Conservation (phyloP, 1,140 invertebrate genomes). For the Muscidifurax raptorellus region DNA sequence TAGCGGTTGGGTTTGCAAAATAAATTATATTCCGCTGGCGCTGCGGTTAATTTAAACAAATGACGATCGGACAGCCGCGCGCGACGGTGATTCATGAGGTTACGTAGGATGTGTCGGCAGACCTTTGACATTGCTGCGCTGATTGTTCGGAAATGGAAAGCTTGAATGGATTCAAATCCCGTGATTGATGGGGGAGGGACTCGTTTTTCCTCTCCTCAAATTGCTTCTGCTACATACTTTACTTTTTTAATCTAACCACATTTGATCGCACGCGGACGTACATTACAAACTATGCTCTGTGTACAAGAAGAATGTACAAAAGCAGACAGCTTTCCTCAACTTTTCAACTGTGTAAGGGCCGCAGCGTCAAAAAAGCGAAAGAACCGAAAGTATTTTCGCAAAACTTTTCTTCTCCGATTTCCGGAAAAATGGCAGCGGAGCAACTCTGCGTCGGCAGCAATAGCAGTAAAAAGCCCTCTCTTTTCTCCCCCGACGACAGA, state of each 20-base stretch:
- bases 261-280: no score
- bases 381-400: not conserved
- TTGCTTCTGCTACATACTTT: not conserved
- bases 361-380: no score
- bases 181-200: not conserved
- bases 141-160: not conserved
- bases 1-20: constrained; percentile 32
- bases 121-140: no score
- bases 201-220: not conserved
- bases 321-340: no score
- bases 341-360: no score
- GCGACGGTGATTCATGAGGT: not conserved
- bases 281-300: no score
- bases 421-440: not conserved
- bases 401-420: not conserved
- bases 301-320: no score
- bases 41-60: not conserved
- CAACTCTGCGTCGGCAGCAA: not conserved
- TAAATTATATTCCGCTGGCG: not conserved
- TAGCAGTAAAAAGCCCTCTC: not conserved
- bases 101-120: no score
- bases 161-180: not conserved
- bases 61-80: not conserved
- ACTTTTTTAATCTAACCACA: no score
- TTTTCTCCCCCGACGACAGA: not conserved